Percentiles rank a stretch among this genome's conserved stretches.
phyloP scores from a whole-genome alignment of 2,888 invertebrate species.

The Elaeidobius kamerunicus region DNA sequence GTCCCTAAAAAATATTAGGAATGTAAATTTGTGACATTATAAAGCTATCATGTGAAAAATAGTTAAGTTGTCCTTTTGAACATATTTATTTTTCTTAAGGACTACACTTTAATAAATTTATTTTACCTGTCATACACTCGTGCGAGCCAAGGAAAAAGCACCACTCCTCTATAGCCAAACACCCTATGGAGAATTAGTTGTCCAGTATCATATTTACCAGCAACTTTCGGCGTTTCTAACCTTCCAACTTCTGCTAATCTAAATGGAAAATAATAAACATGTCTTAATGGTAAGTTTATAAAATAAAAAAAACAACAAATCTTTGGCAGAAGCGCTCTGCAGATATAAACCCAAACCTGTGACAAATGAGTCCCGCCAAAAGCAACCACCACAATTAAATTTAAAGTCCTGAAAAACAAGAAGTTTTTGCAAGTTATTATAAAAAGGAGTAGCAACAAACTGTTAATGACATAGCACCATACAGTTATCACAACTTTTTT shows the following conservation, averaged over 20 bases:
- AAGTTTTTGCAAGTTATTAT: background rate
- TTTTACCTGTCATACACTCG: conserved; percentile 74
- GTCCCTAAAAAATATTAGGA: conserved; percentile 62
- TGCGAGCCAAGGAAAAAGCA: conserved; percentile 96
- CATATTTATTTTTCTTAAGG: no score
- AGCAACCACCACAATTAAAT: background rate
- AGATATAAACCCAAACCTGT: no score
- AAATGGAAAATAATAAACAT: background rate
- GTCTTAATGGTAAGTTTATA: background rate
- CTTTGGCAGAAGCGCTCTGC: no score
- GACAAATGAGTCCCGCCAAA: background rate
- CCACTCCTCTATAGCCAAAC: conserved; percentile 96
- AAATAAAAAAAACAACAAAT: background rate
- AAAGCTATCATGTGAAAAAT: no score
- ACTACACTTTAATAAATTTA: conserved; percentile 1
- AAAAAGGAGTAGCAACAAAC: no score
- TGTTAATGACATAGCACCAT: no score
- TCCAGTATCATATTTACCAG: conserved; percentile 93
- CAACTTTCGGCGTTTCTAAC: conserved; percentile 79
- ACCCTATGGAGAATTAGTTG: conserved; percentile 94
- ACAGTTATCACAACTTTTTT: no score
- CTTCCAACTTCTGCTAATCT: conserved; percentile 95
- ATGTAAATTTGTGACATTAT: no score
- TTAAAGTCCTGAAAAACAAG: background rate
- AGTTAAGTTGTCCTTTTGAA: no score